phyloP scores from a whole-genome alignment of 2,797 vertebrate species.

The Psittacula derbiana region DNA sequence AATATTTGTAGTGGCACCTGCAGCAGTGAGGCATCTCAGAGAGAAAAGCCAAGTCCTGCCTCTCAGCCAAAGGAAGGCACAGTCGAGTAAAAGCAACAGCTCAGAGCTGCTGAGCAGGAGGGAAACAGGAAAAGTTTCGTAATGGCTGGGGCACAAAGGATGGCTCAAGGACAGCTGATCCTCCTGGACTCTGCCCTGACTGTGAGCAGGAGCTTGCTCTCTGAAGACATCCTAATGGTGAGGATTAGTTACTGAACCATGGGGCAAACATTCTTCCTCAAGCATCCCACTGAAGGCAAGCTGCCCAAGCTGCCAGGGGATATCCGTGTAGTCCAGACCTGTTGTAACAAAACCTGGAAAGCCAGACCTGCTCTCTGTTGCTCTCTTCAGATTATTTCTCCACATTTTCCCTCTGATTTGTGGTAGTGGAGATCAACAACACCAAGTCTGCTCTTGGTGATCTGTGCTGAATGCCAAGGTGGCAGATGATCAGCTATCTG shows the following conservation, averaged over 20 bases:
- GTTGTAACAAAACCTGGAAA: neutral
- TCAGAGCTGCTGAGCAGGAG: neutral
- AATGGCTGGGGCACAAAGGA: neutral
- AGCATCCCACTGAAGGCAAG: neutral
- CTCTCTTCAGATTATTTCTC: neutral
- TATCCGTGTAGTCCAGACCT: neutral
- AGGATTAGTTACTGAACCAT: fast-evolving
- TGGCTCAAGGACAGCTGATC: neutral
- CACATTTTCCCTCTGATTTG: neutral
- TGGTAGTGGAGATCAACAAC: neutral
- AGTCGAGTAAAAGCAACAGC: neutral
- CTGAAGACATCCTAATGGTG: neutral
- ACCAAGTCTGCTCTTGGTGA: neutral
- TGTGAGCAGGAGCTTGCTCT: neutral
- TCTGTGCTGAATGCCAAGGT: neutral
- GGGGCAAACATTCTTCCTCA: neutral
- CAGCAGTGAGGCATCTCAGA: neutral
- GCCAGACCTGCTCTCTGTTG: neutral
- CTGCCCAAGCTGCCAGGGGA: neutral
- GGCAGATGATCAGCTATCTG: neutral
- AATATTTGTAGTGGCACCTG: slow-evolving; percentile 56
- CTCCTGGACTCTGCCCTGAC: neutral
- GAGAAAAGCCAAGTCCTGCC: neutral
- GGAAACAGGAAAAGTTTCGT: neutral
- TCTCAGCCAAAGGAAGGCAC: neutral